Evolutionary conservation across 2,113 vertebrate species (phyloP).

Genomic region (Eira barbara): DNA sequence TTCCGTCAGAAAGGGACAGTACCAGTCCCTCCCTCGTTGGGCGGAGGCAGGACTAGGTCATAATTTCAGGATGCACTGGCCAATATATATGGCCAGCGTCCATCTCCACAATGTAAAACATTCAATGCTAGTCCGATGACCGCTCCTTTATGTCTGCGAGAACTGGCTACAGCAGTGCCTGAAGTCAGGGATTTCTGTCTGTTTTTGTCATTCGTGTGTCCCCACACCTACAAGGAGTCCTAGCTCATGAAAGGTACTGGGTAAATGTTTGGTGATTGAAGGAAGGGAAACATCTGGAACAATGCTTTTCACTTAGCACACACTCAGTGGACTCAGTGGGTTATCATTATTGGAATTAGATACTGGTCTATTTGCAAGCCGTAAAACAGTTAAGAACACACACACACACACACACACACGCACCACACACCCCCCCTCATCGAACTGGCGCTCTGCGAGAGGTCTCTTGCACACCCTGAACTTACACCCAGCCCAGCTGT

Average conservation of each 20-base stretch:
- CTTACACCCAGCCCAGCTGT: neutral
- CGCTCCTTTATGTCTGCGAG: neutral
- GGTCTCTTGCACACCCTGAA: neutral
- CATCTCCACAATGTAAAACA: neutral
- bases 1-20: neutral
- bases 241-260: neutral
- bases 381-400: neutral
- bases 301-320: neutral
- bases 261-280: neutral
- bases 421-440: neutral
- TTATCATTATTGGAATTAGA: neutral
- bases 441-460: neutral
- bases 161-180: neutral
- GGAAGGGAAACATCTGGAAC: neutral
- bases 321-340: neutral
- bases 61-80: neutral
- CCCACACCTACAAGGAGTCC: neutral
- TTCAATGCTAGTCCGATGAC: neutral
- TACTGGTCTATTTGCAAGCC: neutral
- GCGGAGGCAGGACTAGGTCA: neutral
- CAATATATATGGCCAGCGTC: rapidly evolving
- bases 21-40: neutral
- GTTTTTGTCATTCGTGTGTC: neutral
- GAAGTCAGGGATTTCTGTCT: neutral
- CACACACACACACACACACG: no score